Conservation (phyloP, 1,140 invertebrate genomes). For the Bombus pyrosoma region DNA sequence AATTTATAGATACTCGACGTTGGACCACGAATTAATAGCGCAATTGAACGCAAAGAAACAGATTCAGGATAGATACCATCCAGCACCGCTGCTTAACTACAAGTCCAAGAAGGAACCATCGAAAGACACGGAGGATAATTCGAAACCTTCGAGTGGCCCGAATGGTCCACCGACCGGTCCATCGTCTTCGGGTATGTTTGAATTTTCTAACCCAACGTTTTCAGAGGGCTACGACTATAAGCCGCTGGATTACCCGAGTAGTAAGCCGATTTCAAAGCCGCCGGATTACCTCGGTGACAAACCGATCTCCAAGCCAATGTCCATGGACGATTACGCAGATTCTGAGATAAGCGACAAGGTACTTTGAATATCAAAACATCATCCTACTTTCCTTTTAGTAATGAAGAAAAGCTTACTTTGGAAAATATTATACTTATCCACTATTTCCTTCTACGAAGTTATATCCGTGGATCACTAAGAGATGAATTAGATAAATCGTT, state of each 20-base stretch:
- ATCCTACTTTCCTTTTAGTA: too few relatives aligned
- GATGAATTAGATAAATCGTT: too few relatives aligned
- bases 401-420: too few relatives aligned
- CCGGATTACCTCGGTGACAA: slow-evolving; percentile 35
- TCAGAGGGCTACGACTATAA: slow-evolving; percentile 47
- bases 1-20: slow-evolving; percentile 70
- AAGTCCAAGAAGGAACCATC: slow-evolving; percentile 51
- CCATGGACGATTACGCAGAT: slow-evolving; percentile 34
- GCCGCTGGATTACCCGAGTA: slow-evolving; percentile 31
- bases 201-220: slow-evolving; percentile 37
- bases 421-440: too few relatives aligned
- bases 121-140: slow-evolving; percentile 40
- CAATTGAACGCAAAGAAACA: slow-evolving; percentile 67
- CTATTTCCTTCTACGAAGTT: too few relatives aligned
- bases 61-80: slow-evolving; percentile 76
- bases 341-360: slow-evolving; percentile 37
- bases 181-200: slow-evolving; percentile 19
- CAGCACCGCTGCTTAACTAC: slow-evolving; percentile 66
- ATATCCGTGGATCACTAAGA: too few relatives aligned
- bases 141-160: slow-evolving; percentile 18
- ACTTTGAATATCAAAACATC: not conserved
- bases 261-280: slow-evolving; percentile 56
- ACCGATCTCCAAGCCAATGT: slow-evolving; percentile 42
- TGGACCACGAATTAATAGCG: slow-evolving; percentile 70
- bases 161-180: not conserved